Conservation (phyloP, 1,140 invertebrate species). For the Solenopsis invicta region DNA sequence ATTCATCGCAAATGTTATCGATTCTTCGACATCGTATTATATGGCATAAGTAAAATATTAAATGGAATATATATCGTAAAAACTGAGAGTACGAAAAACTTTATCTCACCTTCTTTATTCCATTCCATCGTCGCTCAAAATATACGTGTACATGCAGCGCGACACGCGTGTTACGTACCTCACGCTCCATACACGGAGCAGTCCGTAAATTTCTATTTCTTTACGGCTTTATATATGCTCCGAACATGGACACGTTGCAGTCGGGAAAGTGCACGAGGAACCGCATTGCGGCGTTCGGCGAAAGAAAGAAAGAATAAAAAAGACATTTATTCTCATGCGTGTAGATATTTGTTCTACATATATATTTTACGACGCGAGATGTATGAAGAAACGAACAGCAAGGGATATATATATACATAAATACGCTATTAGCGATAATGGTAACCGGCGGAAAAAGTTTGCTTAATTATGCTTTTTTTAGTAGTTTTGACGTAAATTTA, state of each 20-base stretch:
- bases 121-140: constrained; percentile 2
- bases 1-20: neutral
- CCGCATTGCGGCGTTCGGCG: constrained; percentile 55
- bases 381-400: constrained; percentile 2
- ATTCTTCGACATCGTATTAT: neutral
- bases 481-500: constrained; percentile 33
- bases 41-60: constrained; percentile 11
- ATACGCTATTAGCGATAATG: neutral
- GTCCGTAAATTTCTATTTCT: constrained; percentile 62
- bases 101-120: constrained; percentile 52
- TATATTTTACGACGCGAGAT: neutral
- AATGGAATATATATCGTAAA: constrained; percentile 39
- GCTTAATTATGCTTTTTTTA: constrained; percentile 18
- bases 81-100: constrained; percentile 44
- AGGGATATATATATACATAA: neutral
- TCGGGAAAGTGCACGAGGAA: constrained; percentile 33
- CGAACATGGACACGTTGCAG: constrained; percentile 36
- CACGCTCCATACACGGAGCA: constrained; percentile 29
- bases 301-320: constrained; percentile 24
- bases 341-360: constrained; percentile 2
- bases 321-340: neutral
- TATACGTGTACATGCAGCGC: constrained; percentile 37
- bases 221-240: constrained; percentile 38
- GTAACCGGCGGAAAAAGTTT: neutral
- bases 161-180: constrained; percentile 46